A percentile compares a stretch with the other conserved stretches of the same genome.
Conservation (phyloP, 2,113 vertebrate species). For the Zosterops borbonicus region DNA sequence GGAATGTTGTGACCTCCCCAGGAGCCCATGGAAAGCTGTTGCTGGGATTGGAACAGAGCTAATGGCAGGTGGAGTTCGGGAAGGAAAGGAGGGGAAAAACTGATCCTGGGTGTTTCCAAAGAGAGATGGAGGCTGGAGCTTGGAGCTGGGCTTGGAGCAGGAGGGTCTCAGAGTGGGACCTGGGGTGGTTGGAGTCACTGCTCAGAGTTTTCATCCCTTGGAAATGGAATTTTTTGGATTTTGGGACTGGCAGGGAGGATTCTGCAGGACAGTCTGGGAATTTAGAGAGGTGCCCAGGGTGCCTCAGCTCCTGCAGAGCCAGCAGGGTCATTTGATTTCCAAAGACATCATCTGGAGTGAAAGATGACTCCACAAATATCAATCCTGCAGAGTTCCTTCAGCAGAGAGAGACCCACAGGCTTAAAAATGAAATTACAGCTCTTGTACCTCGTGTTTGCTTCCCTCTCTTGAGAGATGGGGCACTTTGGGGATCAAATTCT, state of each 20-base stretch:
- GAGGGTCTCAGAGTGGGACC: neutral
- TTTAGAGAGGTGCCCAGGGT: fast-evolving
- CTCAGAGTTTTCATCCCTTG: neutral
- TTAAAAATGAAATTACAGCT: neutral
- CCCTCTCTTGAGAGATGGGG: neutral
- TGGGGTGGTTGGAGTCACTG: neutral
- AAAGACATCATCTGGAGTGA: neutral
- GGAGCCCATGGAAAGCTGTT: neutral
- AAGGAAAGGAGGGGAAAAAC: neutral
- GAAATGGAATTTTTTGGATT: neutral
- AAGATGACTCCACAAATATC: neutral
- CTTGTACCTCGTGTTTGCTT: fast-evolving
- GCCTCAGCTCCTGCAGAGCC: neutral
- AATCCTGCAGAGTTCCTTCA: neutral
- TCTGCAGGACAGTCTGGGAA: fast-evolving
- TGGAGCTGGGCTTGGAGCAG: neutral
- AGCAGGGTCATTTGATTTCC: neutral
- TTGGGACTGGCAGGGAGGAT: neutral
- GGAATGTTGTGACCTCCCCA: neutral
- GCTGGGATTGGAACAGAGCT: neutral
- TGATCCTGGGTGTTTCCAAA: neutral
- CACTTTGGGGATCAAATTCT: neutral
- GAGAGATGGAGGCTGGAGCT: neutral
- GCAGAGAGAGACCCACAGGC: neutral
- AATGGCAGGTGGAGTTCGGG: neutral